Base-by-base conservation (phyloP, 2,888 invertebrate species). In the Pseudoips prasinana region DNA sequence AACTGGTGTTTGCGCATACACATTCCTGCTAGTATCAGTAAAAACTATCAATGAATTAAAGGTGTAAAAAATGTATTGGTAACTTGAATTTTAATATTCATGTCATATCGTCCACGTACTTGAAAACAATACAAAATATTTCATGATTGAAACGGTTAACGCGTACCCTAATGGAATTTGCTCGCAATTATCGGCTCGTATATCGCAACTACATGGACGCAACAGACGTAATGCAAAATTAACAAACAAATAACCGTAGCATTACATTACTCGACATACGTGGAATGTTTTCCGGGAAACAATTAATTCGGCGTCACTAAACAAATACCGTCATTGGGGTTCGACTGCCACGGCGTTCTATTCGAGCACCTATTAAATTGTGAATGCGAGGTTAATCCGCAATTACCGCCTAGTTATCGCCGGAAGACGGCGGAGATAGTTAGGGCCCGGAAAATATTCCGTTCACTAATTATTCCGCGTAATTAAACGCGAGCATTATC, bases 401-500 rank as follows among this genome's bases (percentile, higher is more conserved):
- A 85, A 86, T 86, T 86, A 86, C 83, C 86, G 86, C 81, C 86
- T 86, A 86, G 86, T 86, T 85, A 86, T 86, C 83, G 84, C 84
- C 86, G 87, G 86, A 86, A 87, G 86, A 85, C 80, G 83, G 74
- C 70, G 80, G 83, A 85, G 86, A 87, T 88, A 87, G 87, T 86
- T 87, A 86, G 87, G 81, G 82, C 84, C 82, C 85, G 86, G 87
- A 87, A 88, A 85, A 86, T 86, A 86, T 88, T 87, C 87, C 87
- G 85, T 84, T 85, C 86, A 83, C 85, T 89, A 89, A 89, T 89
- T 89, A 89, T 89, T 89, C 89, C 88, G 79, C 83, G 89, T 87
- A 89, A 89, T 89, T 89, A 88, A 88, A 86, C 88, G 81, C 80
- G 75, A 64, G 83, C 77, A 87, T 87, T 86, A 87, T 85, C 85